Evolutionary conservation across 35 echinoderm and acorn worm species (phyloP).

Genomic region (Amphiura filiformis): DNA sequence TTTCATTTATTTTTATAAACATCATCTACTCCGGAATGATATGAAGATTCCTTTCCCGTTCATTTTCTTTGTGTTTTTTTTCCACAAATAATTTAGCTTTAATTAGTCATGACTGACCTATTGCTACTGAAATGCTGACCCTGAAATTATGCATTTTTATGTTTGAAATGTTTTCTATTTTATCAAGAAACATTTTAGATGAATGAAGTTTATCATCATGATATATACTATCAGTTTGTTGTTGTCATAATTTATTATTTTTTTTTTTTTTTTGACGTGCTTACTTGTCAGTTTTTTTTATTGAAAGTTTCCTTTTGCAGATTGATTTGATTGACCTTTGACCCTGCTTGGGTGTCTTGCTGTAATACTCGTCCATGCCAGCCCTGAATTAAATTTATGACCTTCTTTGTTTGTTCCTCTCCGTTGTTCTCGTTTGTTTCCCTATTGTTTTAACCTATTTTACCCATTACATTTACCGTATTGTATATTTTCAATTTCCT

Average conservation of each 20-base stretch:
- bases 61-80: not conserved
- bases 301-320: not conserved
- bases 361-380: not conserved
- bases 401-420: not conserved
- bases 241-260: not conserved
- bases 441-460: not conserved
- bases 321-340: not conserved
- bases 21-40: not conserved
- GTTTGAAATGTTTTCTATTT: constrained; percentile 5
- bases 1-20: too few relatives aligned
- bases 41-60: not conserved
- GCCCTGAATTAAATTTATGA: not conserved
- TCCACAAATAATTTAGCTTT: not conserved
- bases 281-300: too few relatives aligned
- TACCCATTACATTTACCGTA: constrained; percentile 5
- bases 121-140: too few relatives aligned
- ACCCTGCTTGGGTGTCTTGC: not conserved
- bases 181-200: not conserved
- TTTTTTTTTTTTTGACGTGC: not conserved
- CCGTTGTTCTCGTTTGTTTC: not conserved
- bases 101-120: not conserved
- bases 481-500: not conserved
- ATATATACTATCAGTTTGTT: constrained; percentile 4
- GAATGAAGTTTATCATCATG: not conserved
- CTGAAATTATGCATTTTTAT: not conserved